Conservation (phyloP, 1,140 invertebrate genomes). For the Pinna nobilis region DNA sequence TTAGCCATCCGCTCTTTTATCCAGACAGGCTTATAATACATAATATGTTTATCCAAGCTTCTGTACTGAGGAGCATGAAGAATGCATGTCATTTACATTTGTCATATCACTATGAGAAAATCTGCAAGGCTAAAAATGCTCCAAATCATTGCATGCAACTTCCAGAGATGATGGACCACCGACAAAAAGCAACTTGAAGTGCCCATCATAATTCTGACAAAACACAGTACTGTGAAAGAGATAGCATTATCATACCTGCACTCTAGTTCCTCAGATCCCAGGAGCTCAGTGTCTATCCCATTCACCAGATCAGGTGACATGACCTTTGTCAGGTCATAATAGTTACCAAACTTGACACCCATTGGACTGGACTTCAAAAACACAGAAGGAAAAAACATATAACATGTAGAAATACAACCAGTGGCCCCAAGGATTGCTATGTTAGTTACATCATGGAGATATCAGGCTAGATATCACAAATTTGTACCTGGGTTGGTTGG, state of each 20-base stretch:
- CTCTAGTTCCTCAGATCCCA: constrained; percentile 12
- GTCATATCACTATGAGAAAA: neutral
- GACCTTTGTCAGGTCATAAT: constrained; percentile 85
- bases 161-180: too few species aligned
- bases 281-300: constrained; percentile 25
- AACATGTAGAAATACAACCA: neutral
- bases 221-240: neutral
- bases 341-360: constrained; percentile 81
- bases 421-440: too few species aligned
- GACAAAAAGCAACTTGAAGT: too few species aligned
- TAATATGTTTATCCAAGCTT: too few species aligned
- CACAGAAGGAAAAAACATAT: neutral
- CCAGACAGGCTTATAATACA: too few species aligned
- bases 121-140: neutral
- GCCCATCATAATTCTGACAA: too few species aligned
- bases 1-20: too few species aligned
- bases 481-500: too few species aligned
- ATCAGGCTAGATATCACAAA: too few species aligned
- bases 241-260: neutral
- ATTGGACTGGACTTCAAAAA: constrained; percentile 68
- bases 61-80: neutral
- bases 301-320: constrained; percentile 80
- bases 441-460: too few species aligned
- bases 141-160: neutral
- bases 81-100: neutral